Evolutionary conservation across 2,113 vertebrate species (phyloP).

Genomic region (Canis aureus): DNA sequence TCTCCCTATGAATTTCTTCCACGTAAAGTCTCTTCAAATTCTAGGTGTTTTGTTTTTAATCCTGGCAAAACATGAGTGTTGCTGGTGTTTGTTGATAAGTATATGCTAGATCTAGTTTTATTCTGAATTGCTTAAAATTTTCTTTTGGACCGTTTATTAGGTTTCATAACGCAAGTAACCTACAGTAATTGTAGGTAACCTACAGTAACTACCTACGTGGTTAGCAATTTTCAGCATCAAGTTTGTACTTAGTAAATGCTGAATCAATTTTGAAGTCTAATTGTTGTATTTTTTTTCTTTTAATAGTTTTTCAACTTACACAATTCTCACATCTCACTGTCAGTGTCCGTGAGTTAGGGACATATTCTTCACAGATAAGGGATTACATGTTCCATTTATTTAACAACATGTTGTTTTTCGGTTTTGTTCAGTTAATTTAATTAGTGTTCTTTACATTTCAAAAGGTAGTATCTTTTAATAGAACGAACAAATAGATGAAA

Average conservation of each 20-base stretch:
- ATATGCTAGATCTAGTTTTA: not conserved
- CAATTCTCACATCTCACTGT: not conserved
- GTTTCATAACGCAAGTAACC: not conserved
- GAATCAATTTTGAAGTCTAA: constrained; percentile 26
- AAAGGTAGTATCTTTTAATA: constrained; percentile 17
- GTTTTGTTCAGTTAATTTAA: not conserved
- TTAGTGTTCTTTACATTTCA: constrained; percentile 46
- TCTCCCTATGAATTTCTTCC: not conserved
- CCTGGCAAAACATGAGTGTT: not conserved
- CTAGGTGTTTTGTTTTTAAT: constrained; percentile 47
- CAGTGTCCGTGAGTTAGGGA: not conserved
- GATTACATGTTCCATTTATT: not conserved
- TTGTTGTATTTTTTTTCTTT: constrained; percentile 4
- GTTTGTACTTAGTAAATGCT: not conserved
- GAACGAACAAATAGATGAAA: not conserved
- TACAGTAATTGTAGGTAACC: not conserved
- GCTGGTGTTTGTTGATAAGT: not conserved
- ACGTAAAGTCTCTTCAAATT: not conserved
- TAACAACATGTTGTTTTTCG: not conserved
- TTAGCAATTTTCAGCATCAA: constrained; percentile 1
- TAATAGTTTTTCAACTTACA: not conserved
- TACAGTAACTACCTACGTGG: not conserved
- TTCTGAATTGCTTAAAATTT: constrained; percentile 6
- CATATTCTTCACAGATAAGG: not conserved
- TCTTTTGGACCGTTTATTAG: not conserved